These are phyloP conservation scores for Eueides isabella DNA, from an alignment of 1,140 invertebrate genomes.

Conservation along the genomic window DNA sequence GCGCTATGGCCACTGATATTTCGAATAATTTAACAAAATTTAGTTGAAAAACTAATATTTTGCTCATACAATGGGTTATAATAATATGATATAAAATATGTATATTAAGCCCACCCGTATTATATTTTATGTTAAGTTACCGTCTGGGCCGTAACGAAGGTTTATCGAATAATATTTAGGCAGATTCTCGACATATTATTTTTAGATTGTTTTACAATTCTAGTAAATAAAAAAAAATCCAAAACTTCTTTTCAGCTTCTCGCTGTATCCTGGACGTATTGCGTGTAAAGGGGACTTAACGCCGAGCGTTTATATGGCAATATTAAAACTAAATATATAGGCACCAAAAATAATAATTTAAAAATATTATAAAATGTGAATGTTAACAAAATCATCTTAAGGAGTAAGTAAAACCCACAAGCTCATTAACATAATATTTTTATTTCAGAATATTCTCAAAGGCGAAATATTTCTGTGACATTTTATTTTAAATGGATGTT, in stretches of 20 bases:
- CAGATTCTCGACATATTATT: background rate
- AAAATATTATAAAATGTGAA: too few species aligned
- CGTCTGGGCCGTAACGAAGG: too few species aligned
- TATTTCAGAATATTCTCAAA: background rate
- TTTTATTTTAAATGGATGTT: conserved; percentile 18
- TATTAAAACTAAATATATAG: too few species aligned
- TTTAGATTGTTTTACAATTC: background rate
- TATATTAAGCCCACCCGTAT: background rate
- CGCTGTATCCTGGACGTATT: too few species aligned
- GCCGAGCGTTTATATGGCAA: too few species aligned
- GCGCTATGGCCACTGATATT: too few species aligned
- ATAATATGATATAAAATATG: background rate
- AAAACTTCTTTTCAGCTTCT: too few species aligned
- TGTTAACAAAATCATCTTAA: too few species aligned
- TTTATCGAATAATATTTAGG: background rate
- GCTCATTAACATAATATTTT: background rate
- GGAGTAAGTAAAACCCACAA: background rate
- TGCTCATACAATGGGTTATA: background rate
- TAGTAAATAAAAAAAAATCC: too few species aligned
- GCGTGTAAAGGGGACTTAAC: too few species aligned
- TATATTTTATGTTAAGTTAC: background rate
- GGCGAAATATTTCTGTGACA: conserved; percentile 3
- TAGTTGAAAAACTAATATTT: background rate
- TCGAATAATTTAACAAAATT: background rate
- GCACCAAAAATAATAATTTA: too few species aligned